Evolutionary conservation across 1,140 invertebrate genomes (phyloP).

Genomic region (Temnothorax curvispinosus): DNA sequence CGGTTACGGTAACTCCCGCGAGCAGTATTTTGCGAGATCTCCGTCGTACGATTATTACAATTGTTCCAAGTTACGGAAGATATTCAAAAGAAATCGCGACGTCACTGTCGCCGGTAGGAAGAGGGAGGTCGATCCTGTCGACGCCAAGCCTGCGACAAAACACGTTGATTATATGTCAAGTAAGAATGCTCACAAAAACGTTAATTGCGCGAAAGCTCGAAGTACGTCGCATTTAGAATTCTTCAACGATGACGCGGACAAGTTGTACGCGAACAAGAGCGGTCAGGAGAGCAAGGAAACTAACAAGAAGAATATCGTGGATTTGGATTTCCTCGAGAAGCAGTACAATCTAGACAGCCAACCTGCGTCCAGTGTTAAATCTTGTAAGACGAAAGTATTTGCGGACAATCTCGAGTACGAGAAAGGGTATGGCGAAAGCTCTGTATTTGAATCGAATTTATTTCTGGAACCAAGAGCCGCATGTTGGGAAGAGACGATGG

Average conservation of each 20-base stretch:
- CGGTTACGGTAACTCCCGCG: constrained; percentile 16
- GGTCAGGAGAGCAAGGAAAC: constrained; percentile 33
- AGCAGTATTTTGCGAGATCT: constrained; percentile 40
- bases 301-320: neutral
- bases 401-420: constrained; percentile 11
- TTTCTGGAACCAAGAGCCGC: neutral
- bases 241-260: constrained; percentile 35
- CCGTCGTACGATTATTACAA: constrained; percentile 66
- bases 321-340: constrained; percentile 32
- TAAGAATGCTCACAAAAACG: constrained; percentile 23
- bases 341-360: constrained; percentile 13
- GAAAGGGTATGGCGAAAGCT: constrained; percentile 26
- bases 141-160: constrained; percentile 1
- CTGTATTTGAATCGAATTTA: constrained; percentile 7
- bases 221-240: constrained; percentile 20
- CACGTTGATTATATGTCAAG: neutral
- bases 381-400: constrained; percentile 10
- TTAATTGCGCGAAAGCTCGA: constrained; percentile 6
- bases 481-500: constrained; percentile 47
- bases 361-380: neutral
- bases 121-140: constrained; percentile 20
- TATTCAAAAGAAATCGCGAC: constrained; percentile 55
- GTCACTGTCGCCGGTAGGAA: neutral
- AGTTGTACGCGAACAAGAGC: constrained; percentile 49
- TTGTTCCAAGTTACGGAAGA: constrained; percentile 58